Base-by-base conservation (phyloP, 2,113 vertebrate species). In the Onychorhynchus coronatus region DNA sequence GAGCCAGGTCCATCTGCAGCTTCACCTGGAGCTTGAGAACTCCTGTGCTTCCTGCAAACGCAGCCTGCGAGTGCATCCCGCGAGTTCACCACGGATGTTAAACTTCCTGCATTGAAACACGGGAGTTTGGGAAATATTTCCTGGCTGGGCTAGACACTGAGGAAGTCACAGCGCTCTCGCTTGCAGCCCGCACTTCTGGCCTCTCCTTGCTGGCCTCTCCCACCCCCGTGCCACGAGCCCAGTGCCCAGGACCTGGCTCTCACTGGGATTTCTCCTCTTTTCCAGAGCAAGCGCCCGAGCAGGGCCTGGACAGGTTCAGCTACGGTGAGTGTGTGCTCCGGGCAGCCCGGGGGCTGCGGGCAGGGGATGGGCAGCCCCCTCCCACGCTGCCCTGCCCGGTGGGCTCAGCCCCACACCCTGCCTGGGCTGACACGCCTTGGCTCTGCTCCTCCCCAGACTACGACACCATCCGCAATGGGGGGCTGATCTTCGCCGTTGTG, bases 401-500 rank as follows among this genome's bases (percentile, higher is more conserved):
- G 5, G 30, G 58, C 83, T 39, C 68, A 56, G 80, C 61, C 37
- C 30, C 4, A 0, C 3, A 1, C 41, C 8, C 1, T 5, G 3
- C 21, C 50, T 2, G 18, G 19, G 53, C 92, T 86, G 83, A 76
- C 5, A 0, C 35, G n/a, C 1, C 68, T 62, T 0, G 22, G 39
- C 58, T 89, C 33, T 80, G 52, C 13, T 63, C 75, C 75, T 68
- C 93, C 66, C 70, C 37, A 98, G 99, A 99, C 93, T 99, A 99
- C 23, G 98, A 98, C 66, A 95, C 97, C 22, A 74, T 99, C 89
- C 98, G 98, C 68, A 97, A 97, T 0, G 99, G 98, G 59, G 99
- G 99, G 27, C 98, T 99, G 78, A 98, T 99, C 95, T 98, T 99
- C 7, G 98, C 99, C 1, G 95, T 97, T 6, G 97, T 98, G 85